Evolutionary conservation across 2,797 vertebrate species (phyloP), one percentile per base, ranked within the genome.

Genomic region (Artibeus lituratus): DNA sequence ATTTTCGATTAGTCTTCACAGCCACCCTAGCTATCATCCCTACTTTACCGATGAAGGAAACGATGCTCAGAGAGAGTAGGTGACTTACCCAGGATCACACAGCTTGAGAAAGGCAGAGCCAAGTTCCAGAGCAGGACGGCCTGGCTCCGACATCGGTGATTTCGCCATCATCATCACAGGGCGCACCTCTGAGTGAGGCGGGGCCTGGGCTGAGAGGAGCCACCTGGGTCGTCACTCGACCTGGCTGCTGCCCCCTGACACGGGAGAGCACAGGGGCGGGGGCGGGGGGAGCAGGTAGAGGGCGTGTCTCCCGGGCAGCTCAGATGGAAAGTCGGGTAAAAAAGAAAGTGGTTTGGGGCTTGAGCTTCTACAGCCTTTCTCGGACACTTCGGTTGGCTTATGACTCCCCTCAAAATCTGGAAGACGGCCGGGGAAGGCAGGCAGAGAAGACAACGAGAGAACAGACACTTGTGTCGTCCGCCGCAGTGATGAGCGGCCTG

Each of bases 91-190:
- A 94, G 42, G 80, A 12, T 32, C 80, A 81, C 49, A 51, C 7
- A 59, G 29, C 18, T 65, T 26, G 24, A 29, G 51, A 47, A 55
- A 77, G 81, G 47, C 65, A 70, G 70, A 72, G 57, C 24, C 51
- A 29, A 9, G 29, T 26, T 62, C 62, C 65, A 39, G n/a, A 3
- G 10, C 0, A 57, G 62, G 35, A 21, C 15, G 14, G 72, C 57
- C 44, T 29, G 29, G 4, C 19, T 49, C 73, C 59, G 55, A 53
- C 62, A 32, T 32, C 70, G 55, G 32, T 59, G 57, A 0, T 19
- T 19, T 39, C n/a, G 4, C 49, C 18, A 1, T 26, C 29, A 5
- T 37, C 15, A 1, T 47, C 2, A 16, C 2, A 7, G 0, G 35
- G 65, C 57, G 2, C 32, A 12, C 35, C 49, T 62, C 62, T 51